phyloP scores from a whole-genome alignment of 2,797 vertebrate species.

The Semotilus atromaculatus region DNA sequence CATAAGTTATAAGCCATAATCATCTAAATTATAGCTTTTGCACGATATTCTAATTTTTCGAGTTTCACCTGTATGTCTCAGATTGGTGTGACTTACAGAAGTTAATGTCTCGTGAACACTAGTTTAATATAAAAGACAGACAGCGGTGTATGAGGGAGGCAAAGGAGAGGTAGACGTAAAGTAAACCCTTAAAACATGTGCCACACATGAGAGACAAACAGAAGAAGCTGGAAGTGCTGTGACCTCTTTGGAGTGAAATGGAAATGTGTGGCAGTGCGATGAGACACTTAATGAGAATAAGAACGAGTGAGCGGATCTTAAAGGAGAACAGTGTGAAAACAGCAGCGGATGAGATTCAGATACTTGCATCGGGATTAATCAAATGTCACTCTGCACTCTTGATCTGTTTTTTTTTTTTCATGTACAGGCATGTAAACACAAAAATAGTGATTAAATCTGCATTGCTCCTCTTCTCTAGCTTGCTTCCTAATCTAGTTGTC shows the following conservation, averaged over 20 bases:
- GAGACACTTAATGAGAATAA: conserved; percentile 61
- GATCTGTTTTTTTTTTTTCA: background rate
- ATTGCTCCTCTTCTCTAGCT: background rate
- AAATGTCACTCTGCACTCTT: background rate
- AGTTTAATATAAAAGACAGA: background rate
- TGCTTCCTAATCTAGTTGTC: background rate
- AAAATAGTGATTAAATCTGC: background rate
- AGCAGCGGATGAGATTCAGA: conserved; percentile 2
- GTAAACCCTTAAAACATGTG: background rate
- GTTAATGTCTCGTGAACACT: background rate
- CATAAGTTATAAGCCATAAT: too few species aligned
- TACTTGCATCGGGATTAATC: background rate
- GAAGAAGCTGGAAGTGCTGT: conserved; percentile 56
- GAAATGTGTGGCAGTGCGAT: conserved; percentile 67
- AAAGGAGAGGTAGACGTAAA: background rate
- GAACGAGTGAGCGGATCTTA: conserved; percentile 54
- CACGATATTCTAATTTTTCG: too few species aligned
- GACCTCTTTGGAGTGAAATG: conserved; percentile 79
- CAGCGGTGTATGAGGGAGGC: background rate
- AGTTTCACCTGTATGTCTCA: conserved; percentile 24
- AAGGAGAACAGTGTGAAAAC: conserved; percentile 56
- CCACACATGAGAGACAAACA: conserved; percentile 40
- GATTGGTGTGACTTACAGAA: background rate
- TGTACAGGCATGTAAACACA: background rate
- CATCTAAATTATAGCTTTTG: too few species aligned